Evolutionary conservation across 2,888 invertebrate species (phyloP), one percentile per base, ranked within the genome.

Genomic region (Neria commutata): DNA sequence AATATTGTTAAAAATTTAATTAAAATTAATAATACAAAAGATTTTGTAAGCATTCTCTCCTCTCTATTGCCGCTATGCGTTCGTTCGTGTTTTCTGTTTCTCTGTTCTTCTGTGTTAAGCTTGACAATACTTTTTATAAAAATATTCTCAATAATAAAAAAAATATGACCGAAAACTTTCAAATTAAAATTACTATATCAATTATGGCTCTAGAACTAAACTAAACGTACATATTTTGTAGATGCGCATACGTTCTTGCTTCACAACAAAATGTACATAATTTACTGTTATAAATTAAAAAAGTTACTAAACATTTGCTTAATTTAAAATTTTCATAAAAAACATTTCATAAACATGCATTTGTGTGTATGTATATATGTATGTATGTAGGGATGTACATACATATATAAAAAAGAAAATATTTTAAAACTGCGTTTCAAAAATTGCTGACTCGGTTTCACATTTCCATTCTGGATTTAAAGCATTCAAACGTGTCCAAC

Each of bases 361-460:
- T 50, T 50, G 1, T 17, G 19, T 16, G 34, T 24, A 24, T n/a
- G 14, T 47, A 34, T 48, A 47, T 54, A 49, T 47, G 21, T 48
- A 71, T 67, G 68, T 64, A 68, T 72, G 64, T 62, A 62, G 62
- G 64, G 46, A 50, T 61, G 37, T 50, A 46, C 37, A 21, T 53
- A 45, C 45, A 52, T 16, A 53, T n/a, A 40, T 24, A 42, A 25
- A 54, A 54, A 54, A 52, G 21, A 45, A 54, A 54, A 54, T 29
- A 17, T 48, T 14, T 8, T 10, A 37, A 26, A 52, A 40, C 26
- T 52, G 40, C 10, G n/a, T 52, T 24, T 52, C 42, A 25, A 42
- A 17, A 21, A 25, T 40, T 17, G 40, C 50, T 50, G 50, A 50
- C 50, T 50, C 50, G 33, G 26, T 45, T 57, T 48, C 24, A 24